Evolutionary conservation across 1,140 invertebrate species (phyloP).

Genomic region (Piezodorus guildinii): DNA sequence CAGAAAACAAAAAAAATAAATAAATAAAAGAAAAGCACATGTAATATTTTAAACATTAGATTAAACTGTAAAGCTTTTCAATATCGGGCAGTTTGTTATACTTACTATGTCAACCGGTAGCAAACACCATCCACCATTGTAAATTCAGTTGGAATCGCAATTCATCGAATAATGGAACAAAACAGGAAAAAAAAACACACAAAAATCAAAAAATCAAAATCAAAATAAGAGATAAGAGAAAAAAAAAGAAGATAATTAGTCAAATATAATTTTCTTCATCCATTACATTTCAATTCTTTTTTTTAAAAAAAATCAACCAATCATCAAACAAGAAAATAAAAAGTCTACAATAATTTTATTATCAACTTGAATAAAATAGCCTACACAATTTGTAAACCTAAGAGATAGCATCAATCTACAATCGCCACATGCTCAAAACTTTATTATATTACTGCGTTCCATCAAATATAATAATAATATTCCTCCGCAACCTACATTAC

Average conservation of each 20-base stretch:
- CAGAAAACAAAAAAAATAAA: too few relatives aligned
- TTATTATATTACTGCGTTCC: neutral
- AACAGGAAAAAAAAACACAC: constrained; percentile 21
- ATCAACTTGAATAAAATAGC: neutral
- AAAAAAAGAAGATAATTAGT: constrained; percentile 7
- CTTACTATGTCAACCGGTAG: constrained; percentile 22
- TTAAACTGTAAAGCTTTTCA: neutral
- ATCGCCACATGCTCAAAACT: constrained; percentile 6
- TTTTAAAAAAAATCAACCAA: too few relatives aligned
- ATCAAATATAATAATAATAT: neutral
- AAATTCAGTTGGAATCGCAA: constrained; percentile 34
- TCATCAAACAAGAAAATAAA: too few relatives aligned
- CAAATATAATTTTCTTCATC: constrained; percentile 4
- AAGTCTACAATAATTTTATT: neutral
- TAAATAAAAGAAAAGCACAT: too few relatives aligned
- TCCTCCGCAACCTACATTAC: constrained; percentile 9
- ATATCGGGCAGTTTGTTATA: constrained; percentile 12
- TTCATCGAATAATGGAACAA: constrained; percentile 35
- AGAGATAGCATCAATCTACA: neutral
- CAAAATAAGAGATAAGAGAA: neutral
- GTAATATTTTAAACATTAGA: too few relatives aligned
- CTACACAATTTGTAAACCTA: constrained; percentile 1
- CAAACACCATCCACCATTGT: constrained; percentile 25
- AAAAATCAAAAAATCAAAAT: constrained; percentile 17
- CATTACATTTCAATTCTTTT: neutral